Base-by-base conservation (phyloP, 2,113 vertebrate genomes). In the Anthoscopus minutus region DNA sequence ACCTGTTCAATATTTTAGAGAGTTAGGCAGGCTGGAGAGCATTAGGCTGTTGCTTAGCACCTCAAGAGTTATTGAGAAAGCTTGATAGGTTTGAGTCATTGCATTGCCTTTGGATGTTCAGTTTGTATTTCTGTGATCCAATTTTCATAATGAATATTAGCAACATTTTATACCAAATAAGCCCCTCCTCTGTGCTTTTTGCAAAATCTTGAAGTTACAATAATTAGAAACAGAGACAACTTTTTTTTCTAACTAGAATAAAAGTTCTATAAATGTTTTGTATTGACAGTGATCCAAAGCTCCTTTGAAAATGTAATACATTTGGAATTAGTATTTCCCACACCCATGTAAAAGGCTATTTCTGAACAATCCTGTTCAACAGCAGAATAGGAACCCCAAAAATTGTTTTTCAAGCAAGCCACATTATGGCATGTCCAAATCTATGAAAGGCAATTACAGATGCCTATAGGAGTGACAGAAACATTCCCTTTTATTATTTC, bases 191-290 rank as follows among this genome's bases (percentile, higher is more conserved):
- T 33, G 13, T 53, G 15, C 56, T 77, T 88, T 35, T 57, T 74
- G 20, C 2, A 62, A 92, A 84, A 81, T 16, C 19, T 7, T 44
- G 44, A 85, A 82, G 58, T 80, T 91, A 47, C 53, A 81, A 23
- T 66, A 42, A 76, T 92, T 86, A 96, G 62, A 85, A 61, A 83
- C 64, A 58, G 81, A 91, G 93, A 83, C 37, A 60, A 67, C 48
- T 64, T 64, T 42, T 42, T 77, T 93, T 96, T 88, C 86, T 89
- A 86, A 92, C 37, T 88, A 76, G 58, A 94, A 96, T 89, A 90
- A 92, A 96, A 96, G 96, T 94, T 96, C 19, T 93, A 73, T 92
- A 85, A 88, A 80, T 72, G 50, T 91, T 94, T 95, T 91, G 20
- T 88, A 93, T 50, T 62, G 79, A 90, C 66, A 88, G 67, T 58